Evolutionary conservation across 1,140 invertebrate genomes (phyloP).

Genomic region (Musca vetustissima): DNA sequence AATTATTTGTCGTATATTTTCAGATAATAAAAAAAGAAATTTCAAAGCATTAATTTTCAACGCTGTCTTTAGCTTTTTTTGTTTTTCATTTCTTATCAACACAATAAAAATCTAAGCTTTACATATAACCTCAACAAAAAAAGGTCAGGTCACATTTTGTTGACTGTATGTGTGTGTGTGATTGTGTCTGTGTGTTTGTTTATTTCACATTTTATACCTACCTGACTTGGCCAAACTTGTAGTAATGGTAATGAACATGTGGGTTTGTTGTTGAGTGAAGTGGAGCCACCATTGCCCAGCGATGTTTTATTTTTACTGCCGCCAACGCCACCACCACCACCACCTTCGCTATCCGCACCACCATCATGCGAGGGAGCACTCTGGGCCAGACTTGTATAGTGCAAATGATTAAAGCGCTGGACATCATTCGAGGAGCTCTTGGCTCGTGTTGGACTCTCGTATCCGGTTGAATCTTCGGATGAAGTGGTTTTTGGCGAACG

Average conservation of each 20-base stretch:
- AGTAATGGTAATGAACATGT: constrained; percentile 65
- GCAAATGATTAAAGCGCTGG: constrained; percentile 52
- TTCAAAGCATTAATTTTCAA: no score
- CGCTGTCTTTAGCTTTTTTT: no score
- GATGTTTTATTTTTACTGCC: constrained; percentile 1
- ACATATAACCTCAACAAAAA: background rate
- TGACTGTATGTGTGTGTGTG: no score
- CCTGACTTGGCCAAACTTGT: constrained; percentile 66
- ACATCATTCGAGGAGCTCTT: constrained; percentile 45
- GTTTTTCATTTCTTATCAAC: no score
- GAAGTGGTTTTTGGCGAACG: constrained; percentile 56
- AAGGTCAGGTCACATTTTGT: no score
- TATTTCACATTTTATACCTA: constrained; percentile 28
- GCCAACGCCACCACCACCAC: background rate
- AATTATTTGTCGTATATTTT: no score
- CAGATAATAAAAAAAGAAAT: no score
- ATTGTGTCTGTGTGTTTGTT: no score
- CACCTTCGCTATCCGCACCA: background rate
- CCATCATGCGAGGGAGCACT: constrained; percentile 29
- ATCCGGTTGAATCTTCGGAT: constrained; percentile 54
- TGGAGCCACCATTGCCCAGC: constrained; percentile 21
- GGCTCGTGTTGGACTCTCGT: constrained; percentile 53
- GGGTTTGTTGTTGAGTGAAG: constrained; percentile 47
- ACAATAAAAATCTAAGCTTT: background rate
- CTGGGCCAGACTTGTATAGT: constrained; percentile 51